Conservation (phyloP, 53 echinoderm and acorn worm species). For the Astropecten irregularis region DNA sequence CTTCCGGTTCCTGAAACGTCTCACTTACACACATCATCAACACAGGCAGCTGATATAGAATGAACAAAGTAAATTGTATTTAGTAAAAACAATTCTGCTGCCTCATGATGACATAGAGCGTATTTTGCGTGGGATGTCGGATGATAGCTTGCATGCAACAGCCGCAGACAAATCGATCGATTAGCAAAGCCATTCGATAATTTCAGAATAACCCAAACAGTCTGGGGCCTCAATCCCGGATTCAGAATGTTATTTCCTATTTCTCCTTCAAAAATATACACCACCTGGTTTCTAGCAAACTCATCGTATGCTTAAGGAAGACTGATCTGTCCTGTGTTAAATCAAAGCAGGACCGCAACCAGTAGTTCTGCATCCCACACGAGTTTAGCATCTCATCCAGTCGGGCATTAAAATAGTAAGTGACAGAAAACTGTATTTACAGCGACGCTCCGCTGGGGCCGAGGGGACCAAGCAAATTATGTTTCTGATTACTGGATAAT, state of each 20-base stretch:
- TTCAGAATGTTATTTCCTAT: too few relatives aligned
- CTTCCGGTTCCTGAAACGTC: too few relatives aligned
- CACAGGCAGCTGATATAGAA: too few relatives aligned
- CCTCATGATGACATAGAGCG: too few relatives aligned
- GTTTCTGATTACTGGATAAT: slow-evolving; percentile 58
- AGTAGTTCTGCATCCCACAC: not conserved
- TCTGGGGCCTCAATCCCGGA: too few relatives aligned
- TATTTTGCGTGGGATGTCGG: too few relatives aligned
- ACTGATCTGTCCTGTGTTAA: not conserved
- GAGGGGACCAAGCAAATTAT: slow-evolving; percentile 27
- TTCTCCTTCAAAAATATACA: not conserved
- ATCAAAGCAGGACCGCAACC: not conserved
- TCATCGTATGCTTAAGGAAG: not conserved
- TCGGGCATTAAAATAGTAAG: slow-evolving; percentile 22
- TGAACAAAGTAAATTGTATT: too few relatives aligned
- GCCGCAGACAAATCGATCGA: slow-evolving; percentile 27
- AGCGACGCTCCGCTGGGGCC: slow-evolving; percentile 32
- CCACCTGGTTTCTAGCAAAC: slow-evolving; percentile 15
- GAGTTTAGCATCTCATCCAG: not conserved
- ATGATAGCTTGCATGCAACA: not conserved
- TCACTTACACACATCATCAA: too few relatives aligned
- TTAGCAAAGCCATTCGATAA: too few relatives aligned
- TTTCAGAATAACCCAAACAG: too few relatives aligned
- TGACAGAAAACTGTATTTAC: slow-evolving; percentile 44
- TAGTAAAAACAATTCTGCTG: too few relatives aligned